Base-by-base conservation (phyloP, 2,888 invertebrate species). In the Nemoura dubitans region DNA sequence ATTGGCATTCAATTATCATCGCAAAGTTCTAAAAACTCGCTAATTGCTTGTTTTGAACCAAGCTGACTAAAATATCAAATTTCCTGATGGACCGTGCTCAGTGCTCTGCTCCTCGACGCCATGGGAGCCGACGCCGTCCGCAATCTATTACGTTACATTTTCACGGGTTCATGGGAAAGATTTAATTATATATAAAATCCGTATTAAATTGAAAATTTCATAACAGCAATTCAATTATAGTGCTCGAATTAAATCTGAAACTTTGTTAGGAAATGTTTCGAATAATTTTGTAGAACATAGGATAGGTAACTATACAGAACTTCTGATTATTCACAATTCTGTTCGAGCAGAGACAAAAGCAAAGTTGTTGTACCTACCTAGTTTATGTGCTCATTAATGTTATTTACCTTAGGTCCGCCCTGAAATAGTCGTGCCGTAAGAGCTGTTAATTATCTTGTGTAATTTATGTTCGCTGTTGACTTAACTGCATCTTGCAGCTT, bases 21-120 rank as follows among this genome's bases (percentile, higher is more conserved):
- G 59, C 59, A 59, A 59, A 59, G 59, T 59, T 59, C 59, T 59
- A 59, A 59, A 21, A 59, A 59, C 59, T 59, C 59, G 59, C 59
- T 59, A 59, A 59, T 59, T 59, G 59, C 59, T 3, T 59, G 14
- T 59, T 59, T 59, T 59, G 59, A 59, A 59, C 21, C 59, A 59
- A 59, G 59, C 59, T 21, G 59, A 59, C 59, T 59, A 59, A 59
- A 59, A 59, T 59, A 59, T 59, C 87, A 85, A 86, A 88, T 88
- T 87, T 88, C 87, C 59, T 59, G 59, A 14, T n/a, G n/a, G n/a
- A n/a, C n/a, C n/a, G n/a, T n/a, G 14, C 14, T 21, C 21, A 59
- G 59, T 1, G 59, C 14, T 21, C 21, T 21, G 59, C 59, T 21
- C n/a, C n/a, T n/a, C n/a, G n/a, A n/a, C 14, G 59, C 59, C 59